Evolutionary conservation across 2,113 vertebrate species (phyloP).

Genomic region (Todiramphus chloris): DNA sequence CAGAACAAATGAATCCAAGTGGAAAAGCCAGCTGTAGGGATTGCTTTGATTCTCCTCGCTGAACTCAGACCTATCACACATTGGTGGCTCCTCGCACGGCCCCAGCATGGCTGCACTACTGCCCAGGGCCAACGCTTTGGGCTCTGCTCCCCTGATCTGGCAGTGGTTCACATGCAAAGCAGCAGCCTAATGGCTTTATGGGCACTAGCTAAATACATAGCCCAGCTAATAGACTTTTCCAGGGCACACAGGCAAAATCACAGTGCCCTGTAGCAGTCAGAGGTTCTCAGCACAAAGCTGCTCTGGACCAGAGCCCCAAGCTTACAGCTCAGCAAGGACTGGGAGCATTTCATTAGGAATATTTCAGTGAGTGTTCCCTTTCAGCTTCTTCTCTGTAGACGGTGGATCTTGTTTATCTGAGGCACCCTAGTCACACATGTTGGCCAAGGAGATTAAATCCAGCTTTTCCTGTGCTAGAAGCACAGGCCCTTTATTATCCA

Average conservation of each 20-base stretch:
- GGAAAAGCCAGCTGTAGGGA: not conserved
- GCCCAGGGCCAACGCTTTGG: accelerated
- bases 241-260: not conserved
- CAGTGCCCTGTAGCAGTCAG: accelerated
- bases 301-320: not conserved
- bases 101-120: not conserved
- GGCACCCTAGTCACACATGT: not conserved
- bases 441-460: not conserved
- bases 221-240: not conserved
- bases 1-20: not conserved
- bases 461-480: not conserved
- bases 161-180: not conserved
- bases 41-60: not conserved
- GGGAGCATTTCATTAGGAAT: not conserved
- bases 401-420: not conserved
- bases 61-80: accelerated
- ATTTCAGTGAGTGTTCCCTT: not conserved
- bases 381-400: not conserved
- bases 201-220: not conserved
- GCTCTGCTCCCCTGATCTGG: not conserved
- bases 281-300: not conserved
- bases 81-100: not conserved
- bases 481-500: not conserved
- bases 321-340: not conserved
- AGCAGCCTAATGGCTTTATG: not conserved